Evolutionary conservation across 2,113 vertebrate species (phyloP).

Genomic region (Eudorcas thomsonii): DNA sequence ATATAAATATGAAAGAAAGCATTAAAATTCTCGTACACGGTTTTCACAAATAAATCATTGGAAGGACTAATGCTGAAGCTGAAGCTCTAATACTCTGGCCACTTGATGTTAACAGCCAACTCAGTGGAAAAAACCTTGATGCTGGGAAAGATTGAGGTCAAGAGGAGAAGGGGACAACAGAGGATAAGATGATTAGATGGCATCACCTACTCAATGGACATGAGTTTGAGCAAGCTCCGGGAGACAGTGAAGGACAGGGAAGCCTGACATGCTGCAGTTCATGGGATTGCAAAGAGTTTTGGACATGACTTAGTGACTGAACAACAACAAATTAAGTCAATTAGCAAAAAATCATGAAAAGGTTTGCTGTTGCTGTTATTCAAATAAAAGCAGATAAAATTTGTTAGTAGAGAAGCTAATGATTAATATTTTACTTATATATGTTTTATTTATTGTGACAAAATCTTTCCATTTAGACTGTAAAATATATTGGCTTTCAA

Average conservation of each 20-base stretch:
- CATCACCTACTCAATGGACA: not conserved
- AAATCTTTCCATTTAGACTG: not conserved
- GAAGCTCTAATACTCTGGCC: not conserved
- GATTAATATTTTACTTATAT: not conserved
- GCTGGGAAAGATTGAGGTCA: not conserved
- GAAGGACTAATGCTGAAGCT: not conserved
- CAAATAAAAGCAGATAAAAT: not conserved
- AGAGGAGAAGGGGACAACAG: not conserved
- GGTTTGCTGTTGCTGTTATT: not conserved
- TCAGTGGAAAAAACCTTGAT: not conserved
- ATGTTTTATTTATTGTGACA: not conserved
- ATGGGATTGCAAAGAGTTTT: not conserved
- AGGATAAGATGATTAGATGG: not conserved
- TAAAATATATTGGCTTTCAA: not conserved
- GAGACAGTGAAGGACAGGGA: not conserved
- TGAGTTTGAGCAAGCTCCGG: not conserved
- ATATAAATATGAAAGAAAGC: not conserved
- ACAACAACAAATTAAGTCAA: not conserved
- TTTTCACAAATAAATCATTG: not conserved
- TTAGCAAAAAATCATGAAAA: not conserved
- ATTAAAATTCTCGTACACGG: not conserved
- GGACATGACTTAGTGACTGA: not conserved
- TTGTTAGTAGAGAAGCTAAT: not conserved
- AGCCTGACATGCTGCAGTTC: not conserved
- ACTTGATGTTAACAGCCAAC: not conserved